Base-by-base conservation (phyloP, 1,140 invertebrate genomes). In the Tenebrio molitor region DNA sequence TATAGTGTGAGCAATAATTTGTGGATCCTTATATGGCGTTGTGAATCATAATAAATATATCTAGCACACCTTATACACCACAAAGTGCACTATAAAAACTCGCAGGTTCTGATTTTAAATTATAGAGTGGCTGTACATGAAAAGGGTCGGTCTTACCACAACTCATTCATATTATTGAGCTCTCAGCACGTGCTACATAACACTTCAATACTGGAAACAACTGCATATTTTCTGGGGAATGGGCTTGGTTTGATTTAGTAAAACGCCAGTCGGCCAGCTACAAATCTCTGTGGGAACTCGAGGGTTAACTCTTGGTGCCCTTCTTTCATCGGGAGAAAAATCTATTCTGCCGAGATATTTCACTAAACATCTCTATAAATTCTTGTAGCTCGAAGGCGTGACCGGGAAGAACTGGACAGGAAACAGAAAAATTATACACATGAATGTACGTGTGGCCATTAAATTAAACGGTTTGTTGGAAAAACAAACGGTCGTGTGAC, bases 11-110 rank as follows among this genome's bases (percentile, higher is more conserved):
- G 64, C 36, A 29, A 44, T 67, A 67, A 67, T 67, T 67, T 67
- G 23, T 42, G 39, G 64, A 67, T 67, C 63, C 64, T 67, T 67
- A 67, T 67, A 67, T 44, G 19, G 64, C 12, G 17, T 42, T 67
- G 16, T 67, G 64, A 67, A 44, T 67, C 64, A 67, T 44, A 67
- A 67, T 67, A 46, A 67, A 67, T 67, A 65, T 65, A 39, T 65
- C 64, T 67, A 67, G 42, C 64, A 44, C 64, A 67, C 64, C 64
- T 46, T 67, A 17, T 50, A 16, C 42, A 34, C 63, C 63, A 21
- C 63, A 66, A 66, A 66, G 34, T 66, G 23, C 33, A 44, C 42
- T 46, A 67, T 33, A 65, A 46, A 67, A 67, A 67, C 39, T 42
- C 25, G 12, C 50, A 58, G 23, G 23, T 67, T 67, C 39, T 67